Evolutionary conservation across 2,797 vertebrate species (phyloP), one percentile per base, ranked within the genome.

Genomic region (Chanos chanos): DNA sequence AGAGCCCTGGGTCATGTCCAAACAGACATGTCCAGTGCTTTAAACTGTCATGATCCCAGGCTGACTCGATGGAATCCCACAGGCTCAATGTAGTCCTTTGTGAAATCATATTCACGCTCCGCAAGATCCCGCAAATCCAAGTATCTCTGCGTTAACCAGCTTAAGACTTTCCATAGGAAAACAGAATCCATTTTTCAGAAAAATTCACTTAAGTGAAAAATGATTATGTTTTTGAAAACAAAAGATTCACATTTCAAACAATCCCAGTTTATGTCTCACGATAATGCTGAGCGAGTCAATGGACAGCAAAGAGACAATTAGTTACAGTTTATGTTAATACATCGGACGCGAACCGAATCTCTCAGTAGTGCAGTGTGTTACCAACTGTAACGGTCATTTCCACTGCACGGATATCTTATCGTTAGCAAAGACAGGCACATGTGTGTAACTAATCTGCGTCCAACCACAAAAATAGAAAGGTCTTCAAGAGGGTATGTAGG

Each of bases 381-480:
- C 4, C 25, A 57, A 50, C 60, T 33, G 33, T 13, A 13, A 61
- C 1, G 52, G 66, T 74, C 64, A 75, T 57, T 74, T 56, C 75
- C 73, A 73, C 67, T 79, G 64, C 64, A 83, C 58, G 31, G 28
- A 72, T 69, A 70, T 75, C 77, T 67, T 82, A 87, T 87, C 82
- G 50, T 79, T 86, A 86, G 79, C 86, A 81, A 66, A 76, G 39
- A 70, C 54, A 71, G 72, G 79, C 48, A 72, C 64, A 73, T 73
- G 65, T 74, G 68, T 68, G 72, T 61, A 55, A 85, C 78, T 80
- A 71, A 84, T 77, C 85, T 85, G 82, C 73, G 79, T 79, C 83
- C 80, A 86, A 86, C 80, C 74, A 79, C 85, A 75, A 80, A 90
- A 89, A 90, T 87, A 88, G 86, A 83, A 72, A 53, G 19, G 45